A percentile compares a stretch with the other conserved stretches of the same genome.
These are phyloP conservation scores for Gastracanthus pulcherrimus DNA, from an alignment of 2,888 invertebrate genomes.

Conservation along the genomic window DNA sequence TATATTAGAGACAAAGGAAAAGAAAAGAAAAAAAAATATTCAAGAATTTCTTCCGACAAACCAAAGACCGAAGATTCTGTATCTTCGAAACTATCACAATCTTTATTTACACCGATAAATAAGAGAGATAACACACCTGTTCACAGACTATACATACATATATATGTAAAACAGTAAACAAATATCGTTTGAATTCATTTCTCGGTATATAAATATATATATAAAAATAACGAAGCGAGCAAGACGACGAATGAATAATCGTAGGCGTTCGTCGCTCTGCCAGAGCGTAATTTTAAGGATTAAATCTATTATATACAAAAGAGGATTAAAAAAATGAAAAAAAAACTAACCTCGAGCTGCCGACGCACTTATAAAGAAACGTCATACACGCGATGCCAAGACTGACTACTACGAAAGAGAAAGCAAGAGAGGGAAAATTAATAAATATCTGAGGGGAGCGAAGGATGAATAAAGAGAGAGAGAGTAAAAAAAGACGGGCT, in stretches of 20 bases:
- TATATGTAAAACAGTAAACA: constrained; percentile 52
- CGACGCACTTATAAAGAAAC: constrained; percentile 60
- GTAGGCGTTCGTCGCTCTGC: not conserved
- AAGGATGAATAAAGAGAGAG: constrained; percentile 7
- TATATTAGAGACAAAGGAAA: constrained; percentile 25
- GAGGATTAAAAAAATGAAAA: constrained; percentile 34
- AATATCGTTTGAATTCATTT: constrained; percentile 51
- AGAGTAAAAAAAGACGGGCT: constrained; percentile 39
- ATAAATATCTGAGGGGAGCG: not conserved
- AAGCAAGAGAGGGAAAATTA: constrained; percentile 39
- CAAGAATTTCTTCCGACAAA: constrained; percentile 30
- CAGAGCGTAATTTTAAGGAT: constrained; percentile 20
- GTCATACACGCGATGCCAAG: constrained; percentile 65
- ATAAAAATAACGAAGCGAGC: constrained; percentile 16
- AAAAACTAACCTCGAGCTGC: constrained; percentile 55
- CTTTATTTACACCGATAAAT: constrained; percentile 30
- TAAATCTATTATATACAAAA: constrained; percentile 22
- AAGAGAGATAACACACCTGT: constrained; percentile 32
- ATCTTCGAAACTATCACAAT: constrained; percentile 25
- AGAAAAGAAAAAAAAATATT: not conserved
- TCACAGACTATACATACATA: constrained; percentile 39
- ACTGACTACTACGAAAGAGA: constrained; percentile 66
- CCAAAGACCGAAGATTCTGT: constrained; percentile 14
- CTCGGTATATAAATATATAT: constrained; percentile 3
- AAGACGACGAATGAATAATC: constrained; percentile 54